phyloP scores from a whole-genome alignment of 2,797 vertebrate genomes.

The Semaprochilodus insignis region DNA sequence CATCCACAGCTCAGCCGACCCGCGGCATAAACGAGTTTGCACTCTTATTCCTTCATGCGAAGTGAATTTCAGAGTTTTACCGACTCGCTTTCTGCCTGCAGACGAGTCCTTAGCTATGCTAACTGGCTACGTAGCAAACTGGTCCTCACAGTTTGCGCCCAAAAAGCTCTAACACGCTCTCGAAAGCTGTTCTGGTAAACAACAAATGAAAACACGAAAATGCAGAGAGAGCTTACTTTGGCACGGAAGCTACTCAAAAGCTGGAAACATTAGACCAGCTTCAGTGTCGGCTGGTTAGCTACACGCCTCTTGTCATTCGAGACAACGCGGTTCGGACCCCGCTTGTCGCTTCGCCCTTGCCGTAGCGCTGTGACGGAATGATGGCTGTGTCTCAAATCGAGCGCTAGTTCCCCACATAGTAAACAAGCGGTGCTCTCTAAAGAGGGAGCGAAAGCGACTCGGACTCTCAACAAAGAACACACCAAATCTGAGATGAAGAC shows the following conservation, averaged over 20 bases:
- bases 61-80: neutral
- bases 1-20: neutral
- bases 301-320: neutral
- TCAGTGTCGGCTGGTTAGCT: neutral
- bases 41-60: neutral
- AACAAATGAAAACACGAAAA: neutral
- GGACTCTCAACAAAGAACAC: no score
- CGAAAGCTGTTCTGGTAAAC: neutral
- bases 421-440: neutral
- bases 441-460: neutral
- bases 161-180: neutral
- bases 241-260: neutral
- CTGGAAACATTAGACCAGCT: neutral
- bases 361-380: conserved; percentile 68
- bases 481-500: no score
- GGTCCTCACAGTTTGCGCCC: neutral
- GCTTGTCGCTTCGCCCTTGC: conserved; percentile 39
- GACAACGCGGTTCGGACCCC: neutral
- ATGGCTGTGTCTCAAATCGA: neutral
- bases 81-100: neutral
- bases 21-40: neutral
- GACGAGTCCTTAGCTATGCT: neutral
- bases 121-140: neutral
- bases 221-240: conserved; percentile 24
- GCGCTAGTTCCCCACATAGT: neutral